Conservation (phyloP, 1,140 invertebrate genomes). For the Nylanderia fulva region DNA sequence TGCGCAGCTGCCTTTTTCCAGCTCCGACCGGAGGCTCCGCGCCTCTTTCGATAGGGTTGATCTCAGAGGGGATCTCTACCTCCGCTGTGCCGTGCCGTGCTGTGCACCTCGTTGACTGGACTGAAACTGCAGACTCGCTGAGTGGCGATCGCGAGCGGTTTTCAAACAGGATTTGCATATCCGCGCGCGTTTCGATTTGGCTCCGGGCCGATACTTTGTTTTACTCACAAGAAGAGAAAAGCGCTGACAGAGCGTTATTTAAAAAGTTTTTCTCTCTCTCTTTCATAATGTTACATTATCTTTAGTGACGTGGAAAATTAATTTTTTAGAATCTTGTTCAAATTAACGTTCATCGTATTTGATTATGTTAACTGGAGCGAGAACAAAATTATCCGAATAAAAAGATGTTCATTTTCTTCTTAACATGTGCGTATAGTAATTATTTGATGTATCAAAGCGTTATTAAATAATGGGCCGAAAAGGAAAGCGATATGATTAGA, state of each 20-base stretch:
- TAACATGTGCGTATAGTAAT: background rate
- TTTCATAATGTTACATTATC: slow-evolving; percentile 29
- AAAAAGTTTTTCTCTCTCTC: background rate
- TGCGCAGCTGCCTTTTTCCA: slow-evolving; percentile 53
- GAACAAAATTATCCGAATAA: background rate
- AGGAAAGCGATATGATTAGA: slow-evolving; percentile 20
- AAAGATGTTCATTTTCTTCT: background rate
- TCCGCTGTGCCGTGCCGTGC: no score
- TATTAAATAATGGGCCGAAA: background rate
- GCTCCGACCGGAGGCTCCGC: background rate
- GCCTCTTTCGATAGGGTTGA: slow-evolving; percentile 33
- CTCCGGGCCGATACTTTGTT: background rate
- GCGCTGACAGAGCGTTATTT: background rate
- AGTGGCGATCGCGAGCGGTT: slow-evolving; percentile 36
- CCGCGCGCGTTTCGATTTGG: slow-evolving; percentile 7
- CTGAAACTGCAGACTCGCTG: background rate
- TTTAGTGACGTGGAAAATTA: background rate
- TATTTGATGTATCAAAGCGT: background rate
- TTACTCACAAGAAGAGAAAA: background rate
- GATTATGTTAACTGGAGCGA: background rate
- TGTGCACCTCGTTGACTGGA: no score
- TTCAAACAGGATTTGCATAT: slow-evolving; percentile 54
- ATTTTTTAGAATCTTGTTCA: no score
- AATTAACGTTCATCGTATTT: background rate
- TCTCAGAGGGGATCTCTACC: slow-evolving; percentile 25